A percentile compares a stretch with the other conserved stretches of the same genome.
These are phyloP conservation scores for Dasypolia templi DNA, from an alignment of 2,888 invertebrate species.

Conservation along the genomic window DNA sequence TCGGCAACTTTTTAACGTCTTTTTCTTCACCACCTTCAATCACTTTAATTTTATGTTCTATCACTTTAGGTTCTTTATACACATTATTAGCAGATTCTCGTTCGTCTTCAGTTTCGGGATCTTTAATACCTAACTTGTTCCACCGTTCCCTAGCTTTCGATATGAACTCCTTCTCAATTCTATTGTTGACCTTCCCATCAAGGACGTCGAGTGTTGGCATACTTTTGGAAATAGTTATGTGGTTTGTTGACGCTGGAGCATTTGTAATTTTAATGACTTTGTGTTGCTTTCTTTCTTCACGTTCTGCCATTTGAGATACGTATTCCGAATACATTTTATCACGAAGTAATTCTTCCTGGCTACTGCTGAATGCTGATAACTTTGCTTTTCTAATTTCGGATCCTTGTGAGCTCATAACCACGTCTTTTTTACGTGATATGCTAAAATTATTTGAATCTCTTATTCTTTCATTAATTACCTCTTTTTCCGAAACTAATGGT, in stretches of 20 bases:
- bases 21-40: slow-evolving; percentile 92
- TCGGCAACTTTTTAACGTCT: slow-evolving; percentile 92
- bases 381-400: slow-evolving; percentile 71
- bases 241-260: slow-evolving; percentile 75
- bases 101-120: slow-evolving; percentile 92
- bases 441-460: slow-evolving; percentile 80
- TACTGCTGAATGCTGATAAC: slow-evolving; percentile 88
- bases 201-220: slow-evolving; percentile 80
- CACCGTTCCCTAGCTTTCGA: slow-evolving; percentile 93
- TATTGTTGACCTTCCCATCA: slow-evolving; percentile 86
- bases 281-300: slow-evolving; percentile 94
- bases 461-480: slow-evolving; percentile 70
- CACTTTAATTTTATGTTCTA: slow-evolving; percentile 90
- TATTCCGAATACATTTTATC: slow-evolving; percentile 96
- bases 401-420: slow-evolving; percentile 73
- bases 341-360: slow-evolving; percentile 93
- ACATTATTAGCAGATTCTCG: slow-evolving; percentile 80
- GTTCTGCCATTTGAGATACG: slow-evolving; percentile 94
- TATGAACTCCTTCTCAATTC: slow-evolving; percentile 94
- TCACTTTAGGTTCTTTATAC: slow-evolving; percentile 84
- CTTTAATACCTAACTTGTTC: slow-evolving; percentile 92
- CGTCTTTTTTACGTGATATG: slow-evolving; percentile 87
- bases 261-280: slow-evolving; percentile 95
- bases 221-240: slow-evolving; percentile 80
- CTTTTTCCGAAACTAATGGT: slow-evolving; percentile 83